Conservation (phyloP, 2,888 invertebrate species). For the Temnothorax ravouxi region DNA sequence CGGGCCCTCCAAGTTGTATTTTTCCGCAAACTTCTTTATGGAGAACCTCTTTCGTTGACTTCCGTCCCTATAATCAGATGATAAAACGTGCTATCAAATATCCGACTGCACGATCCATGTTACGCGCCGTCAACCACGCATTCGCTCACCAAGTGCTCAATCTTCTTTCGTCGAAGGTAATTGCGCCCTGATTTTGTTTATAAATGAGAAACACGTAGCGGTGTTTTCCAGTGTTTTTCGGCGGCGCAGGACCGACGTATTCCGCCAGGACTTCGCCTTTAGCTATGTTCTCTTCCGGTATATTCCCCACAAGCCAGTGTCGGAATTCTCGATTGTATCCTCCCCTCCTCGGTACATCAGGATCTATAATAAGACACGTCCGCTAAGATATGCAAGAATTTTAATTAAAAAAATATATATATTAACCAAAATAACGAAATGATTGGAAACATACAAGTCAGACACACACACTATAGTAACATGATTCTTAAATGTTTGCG, state of each 20-base stretch:
- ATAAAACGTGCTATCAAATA: conserved; percentile 6
- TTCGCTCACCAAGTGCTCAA: conserved; percentile 78
- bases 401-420: background rate
- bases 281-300: conserved; percentile 84
- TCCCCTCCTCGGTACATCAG: conserved; percentile 81
- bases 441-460: background rate
- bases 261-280: conserved; percentile 84
- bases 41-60: conserved; percentile 88
- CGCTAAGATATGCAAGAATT: background rate
- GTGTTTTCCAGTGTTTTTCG: conserved; percentile 81
- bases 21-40: conserved; percentile 88
- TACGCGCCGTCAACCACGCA: background rate
- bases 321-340: conserved; percentile 84
- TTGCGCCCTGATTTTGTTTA: conserved; percentile 84
- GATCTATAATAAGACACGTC: conserved; percentile 77
- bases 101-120: background rate
- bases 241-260: conserved; percentile 85
- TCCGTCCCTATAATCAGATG: conserved; percentile 80
- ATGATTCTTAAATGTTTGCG: background rate
- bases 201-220: conserved; percentile 85
- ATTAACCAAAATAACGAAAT: background rate
- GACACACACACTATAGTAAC: background rate
- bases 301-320: conserved; percentile 86
- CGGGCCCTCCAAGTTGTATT: conserved; percentile 88
- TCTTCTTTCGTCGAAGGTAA: conserved; percentile 84